phyloP scores from a whole-genome alignment of 2,888 invertebrate species.

The Autographa pulchrina region DNA sequence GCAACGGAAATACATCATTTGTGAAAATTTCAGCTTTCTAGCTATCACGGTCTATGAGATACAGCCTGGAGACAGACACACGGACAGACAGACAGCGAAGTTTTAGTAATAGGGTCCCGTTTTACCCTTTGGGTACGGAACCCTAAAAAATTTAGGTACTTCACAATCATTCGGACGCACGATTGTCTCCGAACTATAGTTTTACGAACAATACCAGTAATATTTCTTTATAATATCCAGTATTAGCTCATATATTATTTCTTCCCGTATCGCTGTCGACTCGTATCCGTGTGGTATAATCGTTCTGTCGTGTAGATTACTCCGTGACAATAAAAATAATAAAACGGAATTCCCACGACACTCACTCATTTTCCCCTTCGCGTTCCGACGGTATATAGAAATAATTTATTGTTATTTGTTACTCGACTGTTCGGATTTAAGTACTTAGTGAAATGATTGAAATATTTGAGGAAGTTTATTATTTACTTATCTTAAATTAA shows the following conservation, averaged over 20 bases:
- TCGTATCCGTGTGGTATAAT: constrained; percentile 4
- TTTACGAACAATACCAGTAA: not conserved
- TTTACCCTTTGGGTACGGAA: too few relatives aligned
- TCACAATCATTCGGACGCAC: not conserved
- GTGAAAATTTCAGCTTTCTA: too few relatives aligned
- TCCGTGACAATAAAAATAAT: constrained; percentile 4
- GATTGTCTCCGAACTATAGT: not conserved
- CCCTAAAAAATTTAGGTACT: too few relatives aligned
- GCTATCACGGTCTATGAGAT: too few relatives aligned
- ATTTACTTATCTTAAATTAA: too few relatives aligned
- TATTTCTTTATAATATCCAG: not conserved
- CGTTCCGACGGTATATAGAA: not conserved
- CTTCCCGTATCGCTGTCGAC: constrained; percentile 1
- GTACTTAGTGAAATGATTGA: too few relatives aligned
- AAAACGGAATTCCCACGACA: not conserved
- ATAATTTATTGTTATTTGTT: not conserved
- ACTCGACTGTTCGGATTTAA: not conserved
- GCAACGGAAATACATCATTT: too few relatives aligned
- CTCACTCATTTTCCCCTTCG: not conserved
- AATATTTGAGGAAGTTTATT: too few relatives aligned
- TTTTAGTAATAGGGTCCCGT: too few relatives aligned
- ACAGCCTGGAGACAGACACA: too few relatives aligned
- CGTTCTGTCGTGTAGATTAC: constrained; percentile 4
- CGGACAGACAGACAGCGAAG: too few relatives aligned
- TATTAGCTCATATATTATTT: not conserved